Evolutionary conservation across 2,113 vertebrate species (phyloP).

Genomic region (Procavia capensis): DNA sequence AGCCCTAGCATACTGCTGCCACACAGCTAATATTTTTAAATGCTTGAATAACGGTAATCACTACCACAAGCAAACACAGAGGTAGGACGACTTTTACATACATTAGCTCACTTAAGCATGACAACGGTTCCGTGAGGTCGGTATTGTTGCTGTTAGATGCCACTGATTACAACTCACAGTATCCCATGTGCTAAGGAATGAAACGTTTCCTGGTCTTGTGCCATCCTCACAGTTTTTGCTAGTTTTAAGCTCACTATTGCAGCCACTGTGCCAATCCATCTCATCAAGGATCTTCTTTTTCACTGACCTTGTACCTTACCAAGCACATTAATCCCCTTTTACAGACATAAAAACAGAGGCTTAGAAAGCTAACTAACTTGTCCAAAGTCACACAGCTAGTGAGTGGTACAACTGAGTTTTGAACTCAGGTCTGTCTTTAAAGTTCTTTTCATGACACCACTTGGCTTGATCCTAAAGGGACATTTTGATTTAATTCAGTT

Average conservation of each 20-base stretch:
- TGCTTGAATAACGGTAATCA: not conserved
- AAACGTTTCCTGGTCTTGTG: too few relatives aligned
- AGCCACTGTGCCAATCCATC: too few relatives aligned
- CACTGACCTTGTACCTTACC: too few relatives aligned
- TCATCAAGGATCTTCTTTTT: too few relatives aligned
- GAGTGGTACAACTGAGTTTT: not conserved
- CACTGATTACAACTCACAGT: too few relatives aligned
- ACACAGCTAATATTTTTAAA: not conserved
- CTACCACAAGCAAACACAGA: not conserved
- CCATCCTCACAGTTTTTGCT: too few relatives aligned
- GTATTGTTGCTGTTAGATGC: too few relatives aligned
- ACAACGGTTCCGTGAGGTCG: not conserved
- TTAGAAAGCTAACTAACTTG: too few relatives aligned
- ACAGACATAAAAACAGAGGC: not conserved
- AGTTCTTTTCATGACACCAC: not conserved
- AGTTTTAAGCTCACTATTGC: too few relatives aligned
- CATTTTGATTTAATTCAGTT: not conserved
- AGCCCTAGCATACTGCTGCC: not conserved
- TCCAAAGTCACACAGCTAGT: not conserved
- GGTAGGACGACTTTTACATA: not conserved
- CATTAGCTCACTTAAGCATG: not conserved
- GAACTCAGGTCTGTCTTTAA: not conserved
- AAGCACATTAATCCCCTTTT: too few relatives aligned
- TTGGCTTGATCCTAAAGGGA: not conserved
- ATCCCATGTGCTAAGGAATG: too few relatives aligned